Evolutionary conservation across 2,113 vertebrate genomes (phyloP).

Genomic region (Protomyctophum bolini): DNA sequence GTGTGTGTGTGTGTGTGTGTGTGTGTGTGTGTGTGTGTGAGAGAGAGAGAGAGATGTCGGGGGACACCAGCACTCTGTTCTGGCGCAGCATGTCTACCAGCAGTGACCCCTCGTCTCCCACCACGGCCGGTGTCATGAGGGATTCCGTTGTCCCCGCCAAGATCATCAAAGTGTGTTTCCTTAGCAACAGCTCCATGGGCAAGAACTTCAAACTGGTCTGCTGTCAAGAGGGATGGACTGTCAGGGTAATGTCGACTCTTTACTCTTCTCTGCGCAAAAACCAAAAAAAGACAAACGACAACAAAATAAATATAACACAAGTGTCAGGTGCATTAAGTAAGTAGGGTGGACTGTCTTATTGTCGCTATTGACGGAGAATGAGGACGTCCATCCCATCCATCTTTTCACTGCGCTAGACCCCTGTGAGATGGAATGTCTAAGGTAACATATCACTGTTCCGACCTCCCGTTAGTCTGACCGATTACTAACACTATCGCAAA

Average conservation of each 20-base stretch:
- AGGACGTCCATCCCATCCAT: too few species aligned
- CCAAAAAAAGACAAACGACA: too few species aligned
- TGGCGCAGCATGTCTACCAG: conserved; percentile 73
- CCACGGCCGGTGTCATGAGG: conserved; percentile 44
- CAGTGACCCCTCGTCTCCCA: conserved; percentile 60
- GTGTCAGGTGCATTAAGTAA: too few species aligned
- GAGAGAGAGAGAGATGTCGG: conserved; percentile 79
- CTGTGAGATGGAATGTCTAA: too few species aligned
- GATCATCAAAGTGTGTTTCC: conserved; percentile 96
- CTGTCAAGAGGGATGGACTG: conserved; percentile 85
- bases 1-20: conserved; percentile 34
- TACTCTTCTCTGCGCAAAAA: not conserved
- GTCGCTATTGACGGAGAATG: too few species aligned
- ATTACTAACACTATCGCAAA: too few species aligned
- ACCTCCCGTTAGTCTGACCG: too few species aligned
- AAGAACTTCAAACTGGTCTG: conserved; percentile 97
- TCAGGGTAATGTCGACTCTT: conserved; percentile 77
- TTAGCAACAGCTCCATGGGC: conserved; percentile 90
- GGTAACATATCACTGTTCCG: too few species aligned
- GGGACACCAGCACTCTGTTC: conserved; percentile 80
- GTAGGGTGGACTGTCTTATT: too few species aligned
- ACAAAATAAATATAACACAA: too few species aligned
- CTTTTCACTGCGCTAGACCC: too few species aligned
- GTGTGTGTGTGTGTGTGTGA: conserved; percentile 13
- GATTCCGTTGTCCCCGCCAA: conserved; percentile 73